These are phyloP conservation scores for Brachionus asplanchnoidis DNA, from an alignment of 1,140 invertebrate genomes.

Conservation along the genomic window DNA sequence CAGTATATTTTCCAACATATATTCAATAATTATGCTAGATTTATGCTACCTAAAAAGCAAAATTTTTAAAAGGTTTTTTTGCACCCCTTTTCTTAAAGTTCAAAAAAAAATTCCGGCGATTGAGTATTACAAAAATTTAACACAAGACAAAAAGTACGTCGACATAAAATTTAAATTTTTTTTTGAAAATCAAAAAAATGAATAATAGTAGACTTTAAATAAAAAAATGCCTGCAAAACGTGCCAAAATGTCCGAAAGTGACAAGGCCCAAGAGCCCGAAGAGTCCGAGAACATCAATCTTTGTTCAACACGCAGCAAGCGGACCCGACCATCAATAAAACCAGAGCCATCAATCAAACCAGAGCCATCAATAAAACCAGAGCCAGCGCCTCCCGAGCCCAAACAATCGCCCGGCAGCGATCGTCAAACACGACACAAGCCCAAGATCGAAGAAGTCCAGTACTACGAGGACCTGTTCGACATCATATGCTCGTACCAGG, in stretches of 20 bases:
- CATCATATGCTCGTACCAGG: constrained; percentile 39
- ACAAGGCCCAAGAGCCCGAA: background rate
- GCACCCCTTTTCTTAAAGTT: too few species aligned
- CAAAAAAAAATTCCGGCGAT: too few species aligned
- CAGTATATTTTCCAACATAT: too few species aligned
- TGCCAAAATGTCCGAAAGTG: background rate
- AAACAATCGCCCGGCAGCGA: background rate
- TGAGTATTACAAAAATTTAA: too few species aligned
- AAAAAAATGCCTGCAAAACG: constrained; percentile 5
- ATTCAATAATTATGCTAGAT: too few species aligned
- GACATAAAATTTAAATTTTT: background rate
- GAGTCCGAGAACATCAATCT: background rate
- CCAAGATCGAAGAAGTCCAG: background rate
- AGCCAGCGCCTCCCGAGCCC: background rate
- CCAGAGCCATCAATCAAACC: background rate
- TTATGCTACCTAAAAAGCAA: too few species aligned
- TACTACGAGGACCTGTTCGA: constrained; percentile 39
- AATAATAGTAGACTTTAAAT: background rate
- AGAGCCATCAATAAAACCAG: background rate
- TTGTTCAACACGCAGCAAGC: background rate
- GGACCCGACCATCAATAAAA: background rate
- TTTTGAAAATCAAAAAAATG: background rate
- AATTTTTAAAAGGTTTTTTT: too few species aligned
- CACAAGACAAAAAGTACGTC: background rate
- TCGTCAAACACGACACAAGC: background rate